These are phyloP conservation scores for Molorchus minor DNA, from an alignment of 2,888 invertebrate species.

Conservation along the genomic window DNA sequence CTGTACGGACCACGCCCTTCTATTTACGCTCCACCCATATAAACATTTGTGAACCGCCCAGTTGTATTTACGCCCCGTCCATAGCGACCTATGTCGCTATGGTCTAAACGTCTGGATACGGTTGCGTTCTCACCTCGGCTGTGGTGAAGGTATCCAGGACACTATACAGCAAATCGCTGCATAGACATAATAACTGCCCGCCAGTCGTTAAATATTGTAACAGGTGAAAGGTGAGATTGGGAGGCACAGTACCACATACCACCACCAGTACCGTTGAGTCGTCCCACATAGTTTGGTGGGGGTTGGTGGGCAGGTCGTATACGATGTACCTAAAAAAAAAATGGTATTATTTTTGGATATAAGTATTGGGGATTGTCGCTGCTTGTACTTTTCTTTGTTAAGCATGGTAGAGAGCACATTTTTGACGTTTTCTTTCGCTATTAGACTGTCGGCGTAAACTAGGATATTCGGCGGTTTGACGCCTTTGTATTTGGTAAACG, in stretches of 20 bases:
- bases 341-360: not conserved
- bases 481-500: conserved; percentile 29
- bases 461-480: conserved; percentile 81
- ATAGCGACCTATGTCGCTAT: no score
- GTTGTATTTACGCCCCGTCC: no score
- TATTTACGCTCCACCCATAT: no score
- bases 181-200: conserved; percentile 79
- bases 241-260: conserved; percentile 78
- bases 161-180: conserved; percentile 81
- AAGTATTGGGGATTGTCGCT: not conserved
- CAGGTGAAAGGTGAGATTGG: conserved; percentile 72
- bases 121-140: conserved; percentile 71
- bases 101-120: not conserved
- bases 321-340: conserved; percentile 69
- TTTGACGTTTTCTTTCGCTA: conserved; percentile 78
- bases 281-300: conserved; percentile 51
- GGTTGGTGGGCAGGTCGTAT: conserved; percentile 66
- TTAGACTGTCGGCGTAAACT: conserved; percentile 81
- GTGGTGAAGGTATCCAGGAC: conserved; percentile 84
- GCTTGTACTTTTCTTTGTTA: conserved; percentile 75
- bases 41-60: no score
- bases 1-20: no score
- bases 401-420: conserved; percentile 74
- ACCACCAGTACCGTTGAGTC: conserved; percentile 69
- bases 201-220: conserved; percentile 78